Base-by-base conservation (phyloP, 2,888 invertebrate genomes). In the Amblyjoppa fuscipennis region DNA sequence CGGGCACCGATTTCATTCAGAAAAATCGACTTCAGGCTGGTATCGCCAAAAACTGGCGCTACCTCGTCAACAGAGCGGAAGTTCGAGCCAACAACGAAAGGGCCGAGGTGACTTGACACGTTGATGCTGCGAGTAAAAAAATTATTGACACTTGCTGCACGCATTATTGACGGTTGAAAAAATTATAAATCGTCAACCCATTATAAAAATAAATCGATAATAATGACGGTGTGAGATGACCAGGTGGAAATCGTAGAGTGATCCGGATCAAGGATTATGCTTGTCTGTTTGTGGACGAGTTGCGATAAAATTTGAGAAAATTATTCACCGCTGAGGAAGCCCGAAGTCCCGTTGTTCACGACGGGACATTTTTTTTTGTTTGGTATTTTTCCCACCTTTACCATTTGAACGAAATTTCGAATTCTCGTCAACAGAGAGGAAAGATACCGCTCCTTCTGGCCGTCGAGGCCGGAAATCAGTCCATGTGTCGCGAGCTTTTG, bases 391-490 rank as follows among this genome's bases (percentile, higher is more conserved):
- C 2, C 16, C 16, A 49, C 20, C n/a, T 34, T 16, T 64, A 5
- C 6, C 45, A 73, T 82, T 20, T 53, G 25, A 51, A n/a, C 6
- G 34, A 69, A 45, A 34, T 38, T 25, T 59, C 3, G 38, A 11
- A 76, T 68, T 64, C 41, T 45, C 16, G 20, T 90, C 96, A 96
- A 90, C 96, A 99, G 98, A 97, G 97, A 94, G 99, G 98, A 88
- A 98, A 98, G 95, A 97, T 99, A 92, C 98, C 99, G 90, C 95
- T 99, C 92, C 96, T 99, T 93, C 95, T 98, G 94, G 98, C 99
- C 80, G 98, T 98, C 91, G 98, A 99, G 95, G 97, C 98, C 41
- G 99, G 99, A 78, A 99, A 99, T 95, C 97, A 98, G 95, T 97
- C 98, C 89, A 98, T 99, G 96, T 98, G 98, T 93, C 96, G 98